A percentile compares a stretch with the other conserved stretches of the same genome.
phyloP scores from a whole-genome alignment of 1,140 invertebrate species.

The Drosophila seguyi region DNA sequence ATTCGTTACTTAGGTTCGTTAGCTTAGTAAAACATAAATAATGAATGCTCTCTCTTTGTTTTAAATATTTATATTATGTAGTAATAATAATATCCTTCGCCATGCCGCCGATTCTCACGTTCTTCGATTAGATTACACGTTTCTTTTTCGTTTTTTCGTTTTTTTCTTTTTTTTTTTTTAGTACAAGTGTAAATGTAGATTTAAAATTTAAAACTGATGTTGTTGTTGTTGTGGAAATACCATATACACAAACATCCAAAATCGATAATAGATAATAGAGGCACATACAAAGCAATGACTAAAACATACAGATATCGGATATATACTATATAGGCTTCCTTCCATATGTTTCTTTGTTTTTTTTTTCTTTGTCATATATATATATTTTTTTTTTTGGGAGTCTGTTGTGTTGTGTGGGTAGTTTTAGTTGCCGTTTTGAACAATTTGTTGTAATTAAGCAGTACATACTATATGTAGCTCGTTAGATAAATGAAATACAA shows the following conservation, averaged over 20 bases:
- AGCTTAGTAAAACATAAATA: constrained; percentile 52
- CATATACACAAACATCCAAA: constrained; percentile 70
- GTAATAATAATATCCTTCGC: constrained; percentile 46
- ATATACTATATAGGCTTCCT: constrained; percentile 15
- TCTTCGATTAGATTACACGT: constrained; percentile 55
- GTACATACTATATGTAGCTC: constrained; percentile 62
- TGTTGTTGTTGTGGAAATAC: constrained; percentile 33
- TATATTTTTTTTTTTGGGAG: constrained; percentile 3
- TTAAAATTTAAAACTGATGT: constrained; percentile 61
- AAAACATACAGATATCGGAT: constrained; percentile 70
- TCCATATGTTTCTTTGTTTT: constrained; percentile 9
- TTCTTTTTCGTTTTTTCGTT: constrained; percentile 28
- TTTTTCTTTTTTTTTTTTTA: constrained; percentile 21
- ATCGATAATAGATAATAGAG: constrained; percentile 62
- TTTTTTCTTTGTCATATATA: constrained; percentile 2
- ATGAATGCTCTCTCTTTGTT: not conserved
- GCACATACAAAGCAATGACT: constrained; percentile 81
- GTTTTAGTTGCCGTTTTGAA: constrained; percentile 60
- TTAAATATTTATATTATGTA: constrained; percentile 3
- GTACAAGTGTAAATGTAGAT: constrained; percentile 54
- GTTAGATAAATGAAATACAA: constrained; percentile 73
- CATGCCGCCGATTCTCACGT: not conserved
- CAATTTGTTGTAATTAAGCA: constrained; percentile 69
- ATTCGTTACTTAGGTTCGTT: constrained; percentile 56
- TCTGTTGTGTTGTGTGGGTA: constrained; percentile 13